Evolutionary conservation across 2,797 vertebrate genomes (phyloP).

Genomic region (Craterocephalus amniculus): DNA sequence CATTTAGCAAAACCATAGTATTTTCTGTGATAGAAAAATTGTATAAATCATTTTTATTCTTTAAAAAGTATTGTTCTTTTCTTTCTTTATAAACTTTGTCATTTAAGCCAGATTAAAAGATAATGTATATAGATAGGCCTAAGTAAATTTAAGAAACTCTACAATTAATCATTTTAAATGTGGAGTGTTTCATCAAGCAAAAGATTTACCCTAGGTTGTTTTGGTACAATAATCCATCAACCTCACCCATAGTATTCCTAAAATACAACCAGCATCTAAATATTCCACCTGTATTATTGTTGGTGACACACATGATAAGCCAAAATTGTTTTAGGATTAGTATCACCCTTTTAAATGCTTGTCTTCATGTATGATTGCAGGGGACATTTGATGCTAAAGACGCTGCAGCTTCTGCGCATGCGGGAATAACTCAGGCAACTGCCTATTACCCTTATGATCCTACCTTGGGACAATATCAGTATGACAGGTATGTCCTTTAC

Average conservation of each 20-base stretch:
- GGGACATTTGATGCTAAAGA: constrained; percentile 96
- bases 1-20: background rate
- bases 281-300: background rate
- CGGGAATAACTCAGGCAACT: constrained; percentile 90
- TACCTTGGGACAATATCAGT: constrained; percentile 93
- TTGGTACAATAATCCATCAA: background rate
- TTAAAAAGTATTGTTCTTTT: background rate
- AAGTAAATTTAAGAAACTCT: background rate
- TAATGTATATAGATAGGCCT: background rate
- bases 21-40: background rate
- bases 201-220: background rate
- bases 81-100: background rate
- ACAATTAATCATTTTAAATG: background rate
- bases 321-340: background rate
- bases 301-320: background rate
- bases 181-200: background rate
- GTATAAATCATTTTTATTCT: background rate
- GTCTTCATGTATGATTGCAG: constrained; percentile 80
- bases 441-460: constrained; percentile 97
- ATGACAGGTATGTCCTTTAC: constrained; percentile 73
- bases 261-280: background rate
- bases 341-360: constrained; percentile 12
- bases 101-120: background rate
- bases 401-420: constrained; percentile 90
- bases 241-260: background rate